Conservation (phyloP, 2,888 invertebrate species). For the Luffia ferchaultella region DNA sequence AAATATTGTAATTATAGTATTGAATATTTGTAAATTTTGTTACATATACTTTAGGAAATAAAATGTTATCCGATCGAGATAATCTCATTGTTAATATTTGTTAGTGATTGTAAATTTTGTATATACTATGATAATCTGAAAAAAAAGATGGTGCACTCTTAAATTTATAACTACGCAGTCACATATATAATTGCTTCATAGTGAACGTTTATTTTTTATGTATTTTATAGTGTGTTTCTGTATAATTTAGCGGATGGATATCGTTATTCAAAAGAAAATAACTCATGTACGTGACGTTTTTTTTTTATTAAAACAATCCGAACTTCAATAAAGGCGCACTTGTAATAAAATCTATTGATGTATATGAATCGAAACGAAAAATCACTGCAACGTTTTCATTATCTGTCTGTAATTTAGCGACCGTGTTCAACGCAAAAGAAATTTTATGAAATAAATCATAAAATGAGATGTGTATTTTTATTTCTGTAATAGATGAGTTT, state of each 20-base stretch:
- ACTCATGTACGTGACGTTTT: too few relatives aligned
- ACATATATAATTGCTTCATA: slow-evolving; percentile 6
- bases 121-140: slow-evolving; percentile 30
- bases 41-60: slow-evolving; percentile 8
- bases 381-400: slow-evolving; percentile 19
- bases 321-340: neutral
- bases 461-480: slow-evolving; percentile 11
- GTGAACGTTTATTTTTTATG: slow-evolving; percentile 6
- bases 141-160: slow-evolving; percentile 49
- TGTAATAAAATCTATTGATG: neutral
- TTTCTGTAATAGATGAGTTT: too few relatives aligned
- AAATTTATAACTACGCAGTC: slow-evolving; percentile 19
- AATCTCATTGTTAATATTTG: slow-evolving; percentile 49
- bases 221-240: slow-evolving; percentile 2
- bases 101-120: slow-evolving; percentile 59
- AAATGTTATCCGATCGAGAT: slow-evolving; percentile 15
- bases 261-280: neutral
- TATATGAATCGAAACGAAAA: neutral
- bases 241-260: neutral
- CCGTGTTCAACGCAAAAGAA: slow-evolving; percentile 66
- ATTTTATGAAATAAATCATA: slow-evolving; percentile 58
- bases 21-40: slow-evolving; percentile 12
- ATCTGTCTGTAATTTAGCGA: slow-evolving; percentile 64
- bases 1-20: slow-evolving; percentile 9
- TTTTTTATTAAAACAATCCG: neutral